phyloP scores from a whole-genome alignment of 2,797 vertebrate species.

The Momotus momota region DNA sequence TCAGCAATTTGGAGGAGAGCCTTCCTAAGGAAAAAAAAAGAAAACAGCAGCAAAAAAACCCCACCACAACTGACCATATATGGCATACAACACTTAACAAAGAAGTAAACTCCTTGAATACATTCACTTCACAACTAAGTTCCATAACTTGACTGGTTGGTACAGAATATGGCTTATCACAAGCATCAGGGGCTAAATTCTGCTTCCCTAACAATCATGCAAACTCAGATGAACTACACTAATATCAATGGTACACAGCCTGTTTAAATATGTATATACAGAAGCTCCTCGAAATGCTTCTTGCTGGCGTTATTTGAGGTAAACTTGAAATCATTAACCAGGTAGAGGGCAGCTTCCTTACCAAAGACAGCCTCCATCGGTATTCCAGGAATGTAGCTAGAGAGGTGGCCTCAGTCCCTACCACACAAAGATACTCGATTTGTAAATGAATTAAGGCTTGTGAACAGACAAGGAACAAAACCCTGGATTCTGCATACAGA shows the following conservation, averaged over 20 bases:
- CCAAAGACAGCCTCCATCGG: background rate
- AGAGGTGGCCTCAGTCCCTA: background rate
- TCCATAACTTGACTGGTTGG: background rate
- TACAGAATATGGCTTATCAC: background rate
- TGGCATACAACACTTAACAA: background rate
- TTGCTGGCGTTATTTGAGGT: background rate
- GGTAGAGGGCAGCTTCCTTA: background rate
- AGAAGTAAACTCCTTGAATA: background rate
- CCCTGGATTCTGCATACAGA: background rate
- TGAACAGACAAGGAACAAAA: background rate
- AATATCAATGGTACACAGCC: background rate
- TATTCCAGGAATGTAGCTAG: background rate
- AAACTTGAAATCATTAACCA: background rate
- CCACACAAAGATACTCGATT: background rate
- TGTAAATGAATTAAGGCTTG: slow-evolving; percentile 8
- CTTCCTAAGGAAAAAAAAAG: background rate
- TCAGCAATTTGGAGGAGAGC: slow-evolving; percentile 53
- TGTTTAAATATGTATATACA: background rate
- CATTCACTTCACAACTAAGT: background rate
- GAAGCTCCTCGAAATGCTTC: background rate
- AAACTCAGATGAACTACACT: background rate
- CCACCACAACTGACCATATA: slow-evolving; percentile 23
- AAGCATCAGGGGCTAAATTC: background rate
- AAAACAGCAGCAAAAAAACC: background rate
- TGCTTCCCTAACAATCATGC: background rate